A percentile compares a stretch with the other conserved stretches of the same genome.
Conservation (phyloP, 2,888 invertebrate species). For the Nymphalis urticae region DNA sequence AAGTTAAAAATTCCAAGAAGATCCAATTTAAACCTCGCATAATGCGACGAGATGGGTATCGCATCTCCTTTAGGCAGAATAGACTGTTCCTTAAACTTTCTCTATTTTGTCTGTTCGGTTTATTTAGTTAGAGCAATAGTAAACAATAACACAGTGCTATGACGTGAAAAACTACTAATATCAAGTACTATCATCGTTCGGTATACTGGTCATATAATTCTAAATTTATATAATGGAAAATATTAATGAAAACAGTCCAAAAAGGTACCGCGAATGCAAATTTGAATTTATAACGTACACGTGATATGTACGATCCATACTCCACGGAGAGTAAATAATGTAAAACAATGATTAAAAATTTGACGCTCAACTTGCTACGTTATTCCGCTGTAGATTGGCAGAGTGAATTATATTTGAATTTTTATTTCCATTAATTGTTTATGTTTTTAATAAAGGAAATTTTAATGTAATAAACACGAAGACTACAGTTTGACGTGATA, state of each 20-base stretch:
- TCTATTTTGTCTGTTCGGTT: constrained; percentile 14
- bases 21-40: constrained; percentile 73
- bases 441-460: no score
- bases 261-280: not conserved
- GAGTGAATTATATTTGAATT: constrained; percentile 1
- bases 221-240: not conserved
- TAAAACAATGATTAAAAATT: constrained; percentile 13
- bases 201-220: not conserved
- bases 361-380: constrained; percentile 9
- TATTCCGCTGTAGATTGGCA: not conserved
- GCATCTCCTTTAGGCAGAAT: constrained; percentile 44
- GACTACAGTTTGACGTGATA: no score
- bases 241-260: not conserved
- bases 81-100: constrained; percentile 36
- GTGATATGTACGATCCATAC: not conserved
- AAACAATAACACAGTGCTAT: constrained; percentile 27
- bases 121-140: constrained; percentile 24
- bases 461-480: no score
- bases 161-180: not conserved
- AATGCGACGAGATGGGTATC: constrained; percentile 72
- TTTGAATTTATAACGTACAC: constrained; percentile 4
- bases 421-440: not conserved
- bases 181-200: no score
- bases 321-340: constrained; percentile 5
- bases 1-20: constrained; percentile 72